Percentiles rank a stretch among this genome's conserved stretches.
Evolutionary conservation across 2,797 vertebrate species (phyloP).

Genomic region (Lindbergichthys nudifrons): DNA sequence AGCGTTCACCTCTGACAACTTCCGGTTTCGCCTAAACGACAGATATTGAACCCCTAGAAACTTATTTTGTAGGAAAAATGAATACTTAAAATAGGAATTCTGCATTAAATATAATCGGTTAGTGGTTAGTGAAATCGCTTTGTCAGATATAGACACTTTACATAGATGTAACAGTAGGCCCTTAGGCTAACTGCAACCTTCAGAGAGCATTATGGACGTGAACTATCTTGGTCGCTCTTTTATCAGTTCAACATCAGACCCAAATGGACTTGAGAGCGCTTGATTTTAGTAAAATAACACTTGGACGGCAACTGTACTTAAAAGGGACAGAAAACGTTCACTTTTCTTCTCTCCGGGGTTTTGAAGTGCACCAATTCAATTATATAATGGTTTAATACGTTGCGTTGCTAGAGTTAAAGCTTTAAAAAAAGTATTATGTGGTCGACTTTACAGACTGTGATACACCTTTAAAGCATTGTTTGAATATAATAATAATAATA

Average conservation of each 20-base stretch:
- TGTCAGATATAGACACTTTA: not conserved
- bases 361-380: no score
- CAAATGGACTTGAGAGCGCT: not conserved
- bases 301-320: not conserved
- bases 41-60: not conserved
- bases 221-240: slow-evolving; percentile 37
- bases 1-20: not conserved
- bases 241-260: not conserved
- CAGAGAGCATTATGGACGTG: fast-evolving
- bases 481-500: not conserved
- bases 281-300: not conserved
- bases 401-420: not conserved
- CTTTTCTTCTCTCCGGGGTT: no score
- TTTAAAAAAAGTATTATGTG: no score
- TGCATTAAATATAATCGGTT: fast-evolving
- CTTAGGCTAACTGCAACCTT: not conserved
- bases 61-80: not conserved
- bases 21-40: slow-evolving; percentile 28
- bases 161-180: not conserved
- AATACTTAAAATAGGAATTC: not conserved
- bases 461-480: not conserved
- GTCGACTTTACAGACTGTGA: fast-evolving
- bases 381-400: no score
- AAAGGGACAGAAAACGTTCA: not conserved
- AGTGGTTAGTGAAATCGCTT: fast-evolving